Base-by-base conservation (phyloP, 2,113 vertebrate species). In the Ceyx margarethae region DNA sequence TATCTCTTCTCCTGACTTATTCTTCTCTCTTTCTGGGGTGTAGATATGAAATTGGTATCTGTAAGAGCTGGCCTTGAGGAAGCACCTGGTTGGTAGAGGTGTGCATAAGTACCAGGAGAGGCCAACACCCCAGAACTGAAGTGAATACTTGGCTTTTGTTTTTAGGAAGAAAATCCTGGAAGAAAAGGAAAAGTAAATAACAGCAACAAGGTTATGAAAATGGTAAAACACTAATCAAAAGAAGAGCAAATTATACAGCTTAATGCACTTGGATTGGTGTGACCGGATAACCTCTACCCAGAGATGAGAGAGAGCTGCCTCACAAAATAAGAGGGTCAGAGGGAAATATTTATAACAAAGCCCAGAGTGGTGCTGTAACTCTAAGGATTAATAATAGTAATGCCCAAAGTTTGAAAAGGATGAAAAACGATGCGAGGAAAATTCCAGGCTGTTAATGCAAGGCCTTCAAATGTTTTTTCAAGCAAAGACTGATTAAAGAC, bases 401-500 rank as follows among this genome's bases (percentile, higher is more conserved):
- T 73, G 42, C 62, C 53, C 58, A 87, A 13, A 26, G 2, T 91
- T 91, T 92, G 79, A 95, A 89, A 89, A 69, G 54, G 64, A 91
- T 91, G 60, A 92, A 72, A 89, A 96, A 87, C 1, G n/a, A 89
- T 85, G 79, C 3, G 5, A 81, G 74, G 94, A 95, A 96, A 95
- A 92, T 94, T 96, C 94, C 62, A 87, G 89, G 54, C 85, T 82
- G 64, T 82, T 91, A 85, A 72, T 85, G 81, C 46, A 80, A 89
- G 64, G 85, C 79, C 72, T 62, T 92, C 6, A 9, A 85, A 77
- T 95, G 82, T 85, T 92, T 95, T 94, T 94, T 87, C 81, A 80
- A 74, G 72, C 64, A 77, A 89, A 92, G 87, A 54, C 91, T 95
- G 91, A 94, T 96, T 87, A 92, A 92, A 94, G 87, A 73, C 81